phyloP scores from a whole-genome alignment of 1,140 invertebrate genomes.

The Zaprionus gabonicus region DNA sequence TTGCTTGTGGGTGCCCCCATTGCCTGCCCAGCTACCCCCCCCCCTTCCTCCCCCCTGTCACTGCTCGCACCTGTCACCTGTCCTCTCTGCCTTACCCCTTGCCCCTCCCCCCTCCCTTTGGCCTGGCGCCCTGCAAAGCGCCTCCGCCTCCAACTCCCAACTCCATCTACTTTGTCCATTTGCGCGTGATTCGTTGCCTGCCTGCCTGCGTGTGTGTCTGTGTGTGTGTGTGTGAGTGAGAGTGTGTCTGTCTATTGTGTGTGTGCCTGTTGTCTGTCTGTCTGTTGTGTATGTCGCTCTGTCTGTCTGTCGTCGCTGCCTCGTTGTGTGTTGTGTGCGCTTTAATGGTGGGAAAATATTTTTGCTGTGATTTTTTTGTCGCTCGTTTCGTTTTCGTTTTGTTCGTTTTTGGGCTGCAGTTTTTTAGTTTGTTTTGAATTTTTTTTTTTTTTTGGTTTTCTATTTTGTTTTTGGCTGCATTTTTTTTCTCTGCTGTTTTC shows the following conservation, averaged over 20 bases:
- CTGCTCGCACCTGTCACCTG: not conserved
- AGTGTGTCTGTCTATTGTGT: conserved; percentile 45
- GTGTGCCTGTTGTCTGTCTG: not conserved
- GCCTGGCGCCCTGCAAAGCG: not conserved
- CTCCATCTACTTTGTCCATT: conserved; percentile 12
- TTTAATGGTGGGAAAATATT: conserved; percentile 82
- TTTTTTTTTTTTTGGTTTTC: not conserved
- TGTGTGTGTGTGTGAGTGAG: conserved; percentile 56
- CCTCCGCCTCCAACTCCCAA: not conserved
- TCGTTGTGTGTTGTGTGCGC: conserved; percentile 50
- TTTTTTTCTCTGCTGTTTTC: no score
- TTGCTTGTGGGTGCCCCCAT: not conserved
- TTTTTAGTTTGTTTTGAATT: not conserved
- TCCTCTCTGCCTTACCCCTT: not conserved
- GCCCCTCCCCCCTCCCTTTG: not conserved
- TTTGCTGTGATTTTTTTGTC: conserved; percentile 44
- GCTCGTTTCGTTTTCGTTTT: conserved; percentile 1
- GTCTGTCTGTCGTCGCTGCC: conserved; percentile 20
- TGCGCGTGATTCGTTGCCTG: conserved; percentile 67
- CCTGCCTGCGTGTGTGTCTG: conserved; percentile 44
- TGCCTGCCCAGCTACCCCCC: not conserved
- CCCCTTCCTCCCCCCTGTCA: not conserved
- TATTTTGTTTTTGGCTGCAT: not conserved
- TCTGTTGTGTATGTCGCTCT: conserved; percentile 41
- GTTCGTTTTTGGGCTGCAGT: conserved; percentile 29